These are phyloP conservation scores for Chrosomus eos DNA, from an alignment of 2,797 vertebrate genomes.

Conservation along the genomic window DNA sequence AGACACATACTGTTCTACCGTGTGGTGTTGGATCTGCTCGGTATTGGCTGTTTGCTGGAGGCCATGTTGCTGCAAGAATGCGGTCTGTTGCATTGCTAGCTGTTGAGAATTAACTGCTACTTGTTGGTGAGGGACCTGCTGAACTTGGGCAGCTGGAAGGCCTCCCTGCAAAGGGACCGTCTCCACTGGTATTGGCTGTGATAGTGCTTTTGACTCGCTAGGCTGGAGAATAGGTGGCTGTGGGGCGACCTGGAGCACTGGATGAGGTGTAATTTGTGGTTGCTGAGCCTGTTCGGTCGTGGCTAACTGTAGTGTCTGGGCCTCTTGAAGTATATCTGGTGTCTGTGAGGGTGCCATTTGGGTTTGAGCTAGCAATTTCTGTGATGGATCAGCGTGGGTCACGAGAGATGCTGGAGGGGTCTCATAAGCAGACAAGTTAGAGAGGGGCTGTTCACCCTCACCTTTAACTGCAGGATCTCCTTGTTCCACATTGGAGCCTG, in stretches of 20 bases:
- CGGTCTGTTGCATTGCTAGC: conserved; percentile 32
- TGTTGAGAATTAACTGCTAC: conserved; percentile 44
- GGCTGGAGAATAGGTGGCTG: conserved; percentile 17
- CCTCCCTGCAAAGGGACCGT: background rate
- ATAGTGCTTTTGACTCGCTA: conserved; percentile 32
- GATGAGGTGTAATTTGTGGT: conserved; percentile 63
- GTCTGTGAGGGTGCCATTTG: conserved; percentile 19
- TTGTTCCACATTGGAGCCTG: conserved; percentile 60
- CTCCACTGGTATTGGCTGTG: conserved; percentile 29
- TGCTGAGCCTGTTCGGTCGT: conserved; percentile 42
- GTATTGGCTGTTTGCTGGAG: conserved; percentile 21
- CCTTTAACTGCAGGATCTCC: conserved; percentile 59
- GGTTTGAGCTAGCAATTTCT: conserved; percentile 38
- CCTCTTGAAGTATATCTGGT: conserved; percentile 38
- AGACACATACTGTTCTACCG: conserved; percentile 51
- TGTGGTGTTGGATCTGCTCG: conserved; percentile 41
- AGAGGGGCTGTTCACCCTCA: conserved; percentile 57
- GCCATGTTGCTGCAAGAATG: conserved; percentile 41
- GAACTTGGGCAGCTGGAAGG: conserved; percentile 20
- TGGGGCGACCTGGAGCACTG: conserved; percentile 14
- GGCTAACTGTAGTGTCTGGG: conserved; percentile 29
- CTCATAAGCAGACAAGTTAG: conserved; percentile 65
- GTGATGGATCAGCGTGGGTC: conserved; percentile 56
- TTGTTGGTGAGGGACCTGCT: conserved; percentile 47
- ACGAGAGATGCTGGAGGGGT: conserved; percentile 60